These are phyloP conservation scores for Xylocampa areola DNA, from an alignment of 2,888 invertebrate genomes.

Conservation along the genomic window DNA sequence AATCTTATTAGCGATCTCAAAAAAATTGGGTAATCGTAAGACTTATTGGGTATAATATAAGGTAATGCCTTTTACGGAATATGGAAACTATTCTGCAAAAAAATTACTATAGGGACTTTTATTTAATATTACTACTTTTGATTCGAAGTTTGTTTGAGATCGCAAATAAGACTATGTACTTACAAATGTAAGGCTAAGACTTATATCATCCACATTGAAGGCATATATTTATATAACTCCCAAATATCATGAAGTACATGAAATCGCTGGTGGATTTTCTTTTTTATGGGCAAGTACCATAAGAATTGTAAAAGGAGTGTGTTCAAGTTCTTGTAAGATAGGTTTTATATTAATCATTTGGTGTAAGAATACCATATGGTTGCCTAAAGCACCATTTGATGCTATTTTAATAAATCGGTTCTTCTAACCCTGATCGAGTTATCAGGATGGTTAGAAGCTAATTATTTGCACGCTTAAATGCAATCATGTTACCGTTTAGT, in stretches of 20 bases:
- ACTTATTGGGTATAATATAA: not conserved
- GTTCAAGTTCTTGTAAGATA: slow-evolving; percentile 13
- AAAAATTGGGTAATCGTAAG: not conserved
- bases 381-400: slow-evolving; percentile 33
- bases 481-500: slow-evolving; percentile 68
- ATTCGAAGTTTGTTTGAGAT: slow-evolving; percentile 14
- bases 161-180: slow-evolving; percentile 36
- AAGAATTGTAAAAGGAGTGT: slow-evolving; percentile 33
- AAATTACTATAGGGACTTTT: too few species aligned
- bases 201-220: slow-evolving; percentile 20
- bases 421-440: slow-evolving; percentile 24
- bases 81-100: too few species aligned
- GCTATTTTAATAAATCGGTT: slow-evolving; percentile 21
- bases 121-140: too few species aligned
- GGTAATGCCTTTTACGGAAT: too few species aligned
- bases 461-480: slow-evolving; percentile 60
- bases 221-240: slow-evolving; percentile 23
- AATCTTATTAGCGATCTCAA: slow-evolving; percentile 24
- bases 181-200: slow-evolving; percentile 28
- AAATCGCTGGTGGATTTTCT: slow-evolving; percentile 34
- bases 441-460: slow-evolving; percentile 23
- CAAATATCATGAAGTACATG: slow-evolving; percentile 4
- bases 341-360: slow-evolving; percentile 16
- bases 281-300: slow-evolving; percentile 44
- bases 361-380: slow-evolving; percentile 35